These are phyloP conservation scores for Oryzias dopingdopingensis DNA, from an alignment of 2,797 vertebrate genomes.

Conservation along the genomic window DNA sequence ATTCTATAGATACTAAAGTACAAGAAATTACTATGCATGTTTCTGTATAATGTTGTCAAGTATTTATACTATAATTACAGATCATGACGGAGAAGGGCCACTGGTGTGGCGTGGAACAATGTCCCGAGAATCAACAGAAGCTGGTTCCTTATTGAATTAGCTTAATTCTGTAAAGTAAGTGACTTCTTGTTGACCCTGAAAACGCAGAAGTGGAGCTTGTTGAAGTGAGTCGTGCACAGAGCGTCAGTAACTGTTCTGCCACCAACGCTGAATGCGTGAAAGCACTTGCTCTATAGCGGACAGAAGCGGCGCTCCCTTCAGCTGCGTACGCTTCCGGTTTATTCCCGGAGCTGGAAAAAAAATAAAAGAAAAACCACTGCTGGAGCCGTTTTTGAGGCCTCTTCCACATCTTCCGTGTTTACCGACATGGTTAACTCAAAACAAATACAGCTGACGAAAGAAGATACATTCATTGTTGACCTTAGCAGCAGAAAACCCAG, in stretches of 20 bases:
- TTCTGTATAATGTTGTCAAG: constrained; percentile 79
- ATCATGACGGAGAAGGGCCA: constrained; percentile 72
- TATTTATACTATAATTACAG: constrained; percentile 83
- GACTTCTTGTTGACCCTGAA: constrained; percentile 74
- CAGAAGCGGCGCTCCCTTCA: constrained; percentile 61
- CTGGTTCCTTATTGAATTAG: constrained; percentile 55
- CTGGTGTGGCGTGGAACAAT: constrained; percentile 75
- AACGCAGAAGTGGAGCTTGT: constrained; percentile 72
- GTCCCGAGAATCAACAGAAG: constrained; percentile 65
- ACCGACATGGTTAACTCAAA: constrained; percentile 51
- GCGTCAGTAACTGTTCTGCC: constrained; percentile 59
- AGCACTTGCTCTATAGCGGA: constrained; percentile 74
- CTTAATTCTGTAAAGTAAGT: constrained; percentile 50
- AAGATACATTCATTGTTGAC: constrained; percentile 90
- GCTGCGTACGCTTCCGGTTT: constrained; percentile 67
- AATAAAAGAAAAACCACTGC: constrained; percentile 34
- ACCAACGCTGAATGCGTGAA: constrained; percentile 48
- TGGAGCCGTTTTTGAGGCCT: constrained; percentile 41
- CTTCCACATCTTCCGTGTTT: constrained; percentile 38
- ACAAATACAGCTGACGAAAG: constrained; percentile 54
- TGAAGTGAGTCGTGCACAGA: constrained; percentile 78
- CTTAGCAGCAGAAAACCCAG: constrained; percentile 77
- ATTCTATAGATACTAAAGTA: constrained; percentile 86
- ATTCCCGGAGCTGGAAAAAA: constrained; percentile 64
- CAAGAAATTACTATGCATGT: constrained; percentile 83